Conservation (phyloP, 2,113 vertebrate species). For the Mormyrus lacerda region DNA sequence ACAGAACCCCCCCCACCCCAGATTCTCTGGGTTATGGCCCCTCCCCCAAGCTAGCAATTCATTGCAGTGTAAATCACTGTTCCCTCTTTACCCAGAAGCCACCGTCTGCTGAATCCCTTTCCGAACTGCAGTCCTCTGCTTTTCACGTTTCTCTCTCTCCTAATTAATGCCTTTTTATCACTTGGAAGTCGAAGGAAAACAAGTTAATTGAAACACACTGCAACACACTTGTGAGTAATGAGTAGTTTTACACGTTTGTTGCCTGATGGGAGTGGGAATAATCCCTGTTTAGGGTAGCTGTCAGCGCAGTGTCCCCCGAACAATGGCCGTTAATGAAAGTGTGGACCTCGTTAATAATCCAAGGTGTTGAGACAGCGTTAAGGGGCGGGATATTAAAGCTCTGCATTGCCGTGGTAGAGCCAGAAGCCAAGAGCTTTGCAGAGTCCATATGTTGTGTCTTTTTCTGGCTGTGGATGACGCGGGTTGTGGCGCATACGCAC, state of each 20-base stretch:
- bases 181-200: conserved; percentile 5
- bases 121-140: neutral
- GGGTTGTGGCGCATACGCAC: neutral
- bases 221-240: conserved; percentile 10
- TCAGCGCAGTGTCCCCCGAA: neutral
- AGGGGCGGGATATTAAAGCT: neutral
- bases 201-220: conserved; percentile 7
- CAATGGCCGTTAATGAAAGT: neutral
- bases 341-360: neutral
- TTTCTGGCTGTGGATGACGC: conserved; percentile 3
- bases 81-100: neutral
- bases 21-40: neutral
- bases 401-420: neutral
- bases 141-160: neutral
- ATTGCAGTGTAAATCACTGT: neutral
- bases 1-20: neutral
- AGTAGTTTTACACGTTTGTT: neutral
- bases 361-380: neutral
- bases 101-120: neutral
- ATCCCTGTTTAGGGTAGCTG: neutral
- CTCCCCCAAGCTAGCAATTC: neutral
- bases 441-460: conserved; percentile 14
- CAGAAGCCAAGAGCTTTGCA: neutral
- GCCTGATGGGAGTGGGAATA: neutral
- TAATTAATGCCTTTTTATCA: neutral